Conservation (phyloP, 2,797 vertebrate genomes). For the Hippopotamyrus pictus region DNA sequence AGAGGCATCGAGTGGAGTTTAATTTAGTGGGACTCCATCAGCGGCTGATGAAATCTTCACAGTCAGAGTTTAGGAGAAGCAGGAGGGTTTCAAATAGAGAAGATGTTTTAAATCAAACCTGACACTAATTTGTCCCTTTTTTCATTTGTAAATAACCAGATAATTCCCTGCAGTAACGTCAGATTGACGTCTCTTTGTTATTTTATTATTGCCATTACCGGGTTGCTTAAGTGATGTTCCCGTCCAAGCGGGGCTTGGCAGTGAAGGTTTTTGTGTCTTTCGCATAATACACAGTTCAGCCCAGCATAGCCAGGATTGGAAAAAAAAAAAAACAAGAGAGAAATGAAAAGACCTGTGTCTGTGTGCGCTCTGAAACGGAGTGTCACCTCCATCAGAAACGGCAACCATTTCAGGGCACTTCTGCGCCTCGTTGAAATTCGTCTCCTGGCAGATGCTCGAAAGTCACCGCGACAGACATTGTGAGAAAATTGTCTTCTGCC, state of each 20-base stretch:
- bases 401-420: conserved; percentile 18
- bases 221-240: background rate
- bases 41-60: background rate
- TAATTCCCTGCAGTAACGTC: background rate
- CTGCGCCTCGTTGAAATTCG: conserved; percentile 22
- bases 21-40: background rate
- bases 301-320: background rate
- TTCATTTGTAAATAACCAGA: background rate
- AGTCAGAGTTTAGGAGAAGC: background rate
- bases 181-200: background rate
- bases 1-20: background rate
- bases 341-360: background rate
- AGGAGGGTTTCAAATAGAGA: background rate
- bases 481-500: conserved; percentile 26
- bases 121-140: background rate
- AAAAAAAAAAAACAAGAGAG: background rate
- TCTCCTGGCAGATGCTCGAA: conserved; percentile 19
- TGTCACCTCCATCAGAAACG: conserved; percentile 33
- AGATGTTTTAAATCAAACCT: background rate
- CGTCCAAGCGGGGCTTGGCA: background rate
- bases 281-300: background rate
- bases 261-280: background rate
- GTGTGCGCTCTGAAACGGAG: conserved; percentile 29
- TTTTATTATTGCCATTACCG: background rate
- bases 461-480: background rate